Base-by-base conservation (phyloP, 2,113 vertebrate species). In the Okapia johnstoni region DNA sequence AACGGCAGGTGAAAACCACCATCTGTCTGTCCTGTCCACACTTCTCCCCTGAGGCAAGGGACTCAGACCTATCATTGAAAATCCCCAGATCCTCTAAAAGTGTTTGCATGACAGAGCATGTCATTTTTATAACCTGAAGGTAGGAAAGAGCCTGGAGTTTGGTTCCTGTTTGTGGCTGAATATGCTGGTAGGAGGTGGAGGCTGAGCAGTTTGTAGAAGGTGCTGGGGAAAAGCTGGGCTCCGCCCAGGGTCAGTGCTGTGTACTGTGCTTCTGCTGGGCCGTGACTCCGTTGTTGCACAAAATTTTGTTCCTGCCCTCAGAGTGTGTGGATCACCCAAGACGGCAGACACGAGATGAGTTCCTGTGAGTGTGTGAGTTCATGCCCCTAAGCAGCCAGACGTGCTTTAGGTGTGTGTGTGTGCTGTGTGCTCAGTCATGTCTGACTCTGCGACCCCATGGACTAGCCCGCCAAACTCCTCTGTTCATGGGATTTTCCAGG, bases 1-100 rank as follows among this genome's bases (percentile, higher is more conserved):
- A 99, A 86, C 99, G 99, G 93, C 99, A 99, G 99, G 99, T 99
- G 98, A 88, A 7, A 15, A 25, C 46, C 58, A 30, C 43, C 0
- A 1, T 23, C 73, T 36, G 23, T 6, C 52, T 5, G 13, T 60
- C 43, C 15, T 61, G 52, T 26, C 6, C 40, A 14, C n/a, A 12
- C 15, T 1, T 7, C 21, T 19, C 61, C 73, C 21, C 28, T 12
- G 15, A 48, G 43, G 60, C 17, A 48, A 50, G 55, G 73, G 55
- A 36, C 46, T 15, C 30, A 25, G 50, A 30, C 40, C 70, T 26
- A 2, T 48, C 48, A 19, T 0, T 25, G 28, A 57, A 66, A 76
- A 77, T 19, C 17, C 14, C 23, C 23, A 93, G 70, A 28, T 4
- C 40, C 57, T 52, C 1, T 15, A 7, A 28, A 54, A n/a, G 50